These are phyloP conservation scores for Drosophila ironensis DNA, from an alignment of 1,140 invertebrate species.

Conservation along the genomic window DNA sequence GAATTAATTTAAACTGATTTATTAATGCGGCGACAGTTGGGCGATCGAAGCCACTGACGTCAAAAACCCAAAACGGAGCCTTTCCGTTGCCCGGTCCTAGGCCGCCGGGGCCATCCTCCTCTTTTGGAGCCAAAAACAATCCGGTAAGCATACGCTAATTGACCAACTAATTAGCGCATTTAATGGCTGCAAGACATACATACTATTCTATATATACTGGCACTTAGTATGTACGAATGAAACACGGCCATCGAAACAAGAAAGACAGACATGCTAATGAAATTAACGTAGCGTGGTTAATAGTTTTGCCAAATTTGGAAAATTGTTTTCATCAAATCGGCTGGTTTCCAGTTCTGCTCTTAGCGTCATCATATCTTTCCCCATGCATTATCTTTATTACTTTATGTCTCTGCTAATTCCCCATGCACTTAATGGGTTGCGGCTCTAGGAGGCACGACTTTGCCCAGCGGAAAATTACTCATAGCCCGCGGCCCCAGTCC, in stretches of 20 bases:
- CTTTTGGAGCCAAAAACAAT: conserved; percentile 48
- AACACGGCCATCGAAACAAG: conserved; percentile 63
- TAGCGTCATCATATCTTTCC: conserved; percentile 8
- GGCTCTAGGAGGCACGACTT: conserved; percentile 31
- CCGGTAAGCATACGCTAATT: conserved; percentile 72
- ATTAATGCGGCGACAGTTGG: conserved; percentile 62
- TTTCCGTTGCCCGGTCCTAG: too few species aligned
- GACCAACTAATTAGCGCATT: conserved; percentile 72
- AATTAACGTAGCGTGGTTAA: conserved; percentile 79
- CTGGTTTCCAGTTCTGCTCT: conserved; percentile 18
- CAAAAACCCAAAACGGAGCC: too few species aligned
- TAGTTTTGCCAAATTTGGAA: conserved; percentile 76
- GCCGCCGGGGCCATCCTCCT: background rate
- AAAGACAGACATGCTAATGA: conserved; percentile 62
- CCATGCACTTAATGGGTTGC: conserved; percentile 49
- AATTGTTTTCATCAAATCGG: conserved; percentile 56
- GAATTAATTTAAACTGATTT: conserved; percentile 69
- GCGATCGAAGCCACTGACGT: conserved; percentile 46
- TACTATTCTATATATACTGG: background rate
- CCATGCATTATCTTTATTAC: conserved; percentile 21
- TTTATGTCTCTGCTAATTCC: conserved; percentile 64
- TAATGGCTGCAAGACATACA: conserved; percentile 49
- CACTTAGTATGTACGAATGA: conserved; percentile 10
- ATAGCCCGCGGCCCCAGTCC: background rate
- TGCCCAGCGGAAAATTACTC: conserved; percentile 46